phyloP scores from a whole-genome alignment of 1,140 invertebrate genomes.

The Apocrypta bakeri region DNA sequence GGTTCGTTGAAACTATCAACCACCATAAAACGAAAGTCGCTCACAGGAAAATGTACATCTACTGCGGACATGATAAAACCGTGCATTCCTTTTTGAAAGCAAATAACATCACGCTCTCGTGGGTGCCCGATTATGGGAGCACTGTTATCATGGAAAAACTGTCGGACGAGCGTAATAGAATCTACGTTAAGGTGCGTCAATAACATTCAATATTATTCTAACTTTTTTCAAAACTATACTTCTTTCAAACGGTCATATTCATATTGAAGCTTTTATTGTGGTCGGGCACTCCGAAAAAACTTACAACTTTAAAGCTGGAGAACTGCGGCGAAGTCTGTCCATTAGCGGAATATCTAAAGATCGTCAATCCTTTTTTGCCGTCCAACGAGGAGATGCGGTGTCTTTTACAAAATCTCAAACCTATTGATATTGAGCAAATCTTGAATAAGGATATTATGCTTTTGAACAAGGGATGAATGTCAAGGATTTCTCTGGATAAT shows the following conservation, averaged over 20 bases:
- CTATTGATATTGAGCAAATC: not conserved
- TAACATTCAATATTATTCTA: not conserved
- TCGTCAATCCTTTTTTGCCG: slow-evolving; percentile 1
- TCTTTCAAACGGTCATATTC: not conserved
- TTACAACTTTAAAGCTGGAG: slow-evolving; percentile 8
- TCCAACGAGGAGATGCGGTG: slow-evolving; percentile 32
- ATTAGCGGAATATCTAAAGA: not conserved
- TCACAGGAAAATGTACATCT: slow-evolving; percentile 76
- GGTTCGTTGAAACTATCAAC: slow-evolving; percentile 55
- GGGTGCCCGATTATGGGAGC: slow-evolving; percentile 74
- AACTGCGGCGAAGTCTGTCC: slow-evolving; percentile 11
- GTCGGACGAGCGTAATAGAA: slow-evolving; percentile 12
- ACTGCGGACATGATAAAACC: slow-evolving; percentile 82
- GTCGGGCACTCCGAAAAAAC: slow-evolving; percentile 20
- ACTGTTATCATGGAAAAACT: slow-evolving; percentile 69
- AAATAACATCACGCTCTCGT: slow-evolving; percentile 77
- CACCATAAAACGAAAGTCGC: not conserved
- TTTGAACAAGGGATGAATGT: not conserved
- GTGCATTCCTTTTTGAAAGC: slow-evolving; percentile 79
- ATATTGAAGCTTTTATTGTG: not conserved
- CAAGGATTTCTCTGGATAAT: too few species aligned
- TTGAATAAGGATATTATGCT: not conserved
- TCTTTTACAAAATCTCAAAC: slow-evolving; percentile 13
- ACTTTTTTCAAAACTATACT: too few species aligned
- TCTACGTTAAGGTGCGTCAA: slow-evolving; percentile 53